Base-by-base conservation (phyloP, 2,888 invertebrate genomes). In the Drosophila falleni region DNA sequence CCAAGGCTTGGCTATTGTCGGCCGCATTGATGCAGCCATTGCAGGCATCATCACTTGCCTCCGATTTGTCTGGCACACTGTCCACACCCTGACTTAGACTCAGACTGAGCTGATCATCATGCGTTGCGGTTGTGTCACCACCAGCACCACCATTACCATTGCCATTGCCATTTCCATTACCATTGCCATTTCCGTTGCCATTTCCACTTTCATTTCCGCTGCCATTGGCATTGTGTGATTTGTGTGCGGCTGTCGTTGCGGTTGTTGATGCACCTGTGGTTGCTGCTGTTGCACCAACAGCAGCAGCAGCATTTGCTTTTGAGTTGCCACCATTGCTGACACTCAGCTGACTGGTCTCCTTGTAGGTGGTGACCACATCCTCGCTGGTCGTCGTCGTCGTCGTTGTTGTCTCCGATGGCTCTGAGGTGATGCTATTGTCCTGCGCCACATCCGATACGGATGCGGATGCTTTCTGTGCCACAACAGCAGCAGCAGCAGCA, bases 331-430 rank as follows among this genome's bases (percentile, higher is more conserved):
- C 71, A 51, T 64, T 80, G 87, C 71, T 74, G 35, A 73, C 75
- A 26, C 81, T 88, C 26, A 81, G 69, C 39, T 87, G 87, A 62
- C 90, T 89, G 39, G 90, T 85, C 71, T 92, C 92, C 77, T 92
- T 92, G 70, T 91, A 92, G 46, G 93, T 92, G 53, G 93, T 93
- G 3, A 93, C 91, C 39, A 92, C 92, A 74, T 93, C 93, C 71
- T 92, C 93, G 78, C 92, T 92, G 13, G 92, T 92, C 63, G 93
- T 93, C 51, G 93, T 93, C 23, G 92, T 92, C n/a, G 92, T 92
- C 61, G 92, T 92, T 63, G 93, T 92, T 49, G 90, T 84, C 74
- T 91, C 91, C 33, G 93, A 92, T 37, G 91, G 92, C 78, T 93
- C 93, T 16, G 93, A 93, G 42, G 93, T 91, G 37, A 93, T 90